phyloP scores from a whole-genome alignment of 1,140 invertebrate genomes.

The Sinonovacula constricta region DNA sequence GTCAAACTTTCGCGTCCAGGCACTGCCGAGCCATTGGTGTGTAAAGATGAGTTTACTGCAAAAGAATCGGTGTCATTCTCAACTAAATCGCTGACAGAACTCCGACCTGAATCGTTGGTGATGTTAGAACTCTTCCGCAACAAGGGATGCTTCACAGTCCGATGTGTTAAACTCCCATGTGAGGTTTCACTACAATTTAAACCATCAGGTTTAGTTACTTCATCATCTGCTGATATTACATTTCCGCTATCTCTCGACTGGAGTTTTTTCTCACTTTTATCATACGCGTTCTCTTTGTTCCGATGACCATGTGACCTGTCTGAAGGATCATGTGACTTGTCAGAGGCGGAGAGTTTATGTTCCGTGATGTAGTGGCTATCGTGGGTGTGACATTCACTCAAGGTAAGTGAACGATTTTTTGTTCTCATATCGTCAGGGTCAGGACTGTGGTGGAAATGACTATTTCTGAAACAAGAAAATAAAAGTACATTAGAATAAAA shows the following conservation, averaged over 20 bases:
- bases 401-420: conserved; percentile 20
- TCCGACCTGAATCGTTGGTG: conserved; percentile 71
- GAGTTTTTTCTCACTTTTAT: conserved; percentile 27
- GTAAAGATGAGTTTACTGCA: conserved; percentile 25
- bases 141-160: conserved; percentile 59
- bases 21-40: conserved; percentile 30
- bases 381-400: conserved; percentile 10
- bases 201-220: conserved; percentile 14
- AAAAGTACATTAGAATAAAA: too few relatives aligned
- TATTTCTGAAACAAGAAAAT: conserved; percentile 51
- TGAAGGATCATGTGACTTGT: background rate
- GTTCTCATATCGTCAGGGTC: conserved; percentile 47
- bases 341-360: conserved; percentile 14
- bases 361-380: conserved; percentile 34
- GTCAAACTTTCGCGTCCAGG: conserved; percentile 61
- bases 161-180: background rate
- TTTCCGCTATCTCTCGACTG: conserved; percentile 38
- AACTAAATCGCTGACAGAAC: conserved; percentile 64
- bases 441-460: conserved; percentile 41
- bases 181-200: conserved; percentile 16
- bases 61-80: conserved; percentile 49
- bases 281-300: conserved; percentile 29
- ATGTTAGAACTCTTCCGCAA: conserved; percentile 70
- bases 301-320: conserved; percentile 9
- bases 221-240: conserved; percentile 42